Evolutionary conservation across 2,888 invertebrate genomes (phyloP).

Genomic region (Cryptus armator): DNA sequence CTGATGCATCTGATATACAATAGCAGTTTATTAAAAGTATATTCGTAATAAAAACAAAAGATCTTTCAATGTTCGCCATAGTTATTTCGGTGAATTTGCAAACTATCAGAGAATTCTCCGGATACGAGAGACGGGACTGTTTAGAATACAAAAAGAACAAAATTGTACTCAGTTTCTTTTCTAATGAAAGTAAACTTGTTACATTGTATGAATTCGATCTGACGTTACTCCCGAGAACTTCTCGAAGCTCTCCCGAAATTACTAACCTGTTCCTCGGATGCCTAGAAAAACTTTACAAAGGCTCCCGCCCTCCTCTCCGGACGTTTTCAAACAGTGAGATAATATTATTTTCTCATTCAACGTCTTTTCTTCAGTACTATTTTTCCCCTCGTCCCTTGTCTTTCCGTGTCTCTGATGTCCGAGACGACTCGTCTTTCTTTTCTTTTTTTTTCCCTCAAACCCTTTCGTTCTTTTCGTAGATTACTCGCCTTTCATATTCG

Average conservation of each 20-base stretch:
- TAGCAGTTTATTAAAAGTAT: slow-evolving; percentile 5
- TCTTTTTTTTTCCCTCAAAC: slow-evolving; percentile 15
- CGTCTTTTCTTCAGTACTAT: slow-evolving; percentile 23
- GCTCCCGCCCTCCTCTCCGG: slow-evolving; percentile 34
- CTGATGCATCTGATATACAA: slow-evolving; percentile 22
- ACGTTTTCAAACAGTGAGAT: slow-evolving; percentile 33
- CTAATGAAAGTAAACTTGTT: not conserved
- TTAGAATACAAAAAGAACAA: too few relatives aligned
- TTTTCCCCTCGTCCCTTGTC: slow-evolving; percentile 33
- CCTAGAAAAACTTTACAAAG: slow-evolving; percentile 35
- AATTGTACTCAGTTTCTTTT: too few relatives aligned
- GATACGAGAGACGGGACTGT: too few relatives aligned
- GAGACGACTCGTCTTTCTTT: slow-evolving; percentile 33
- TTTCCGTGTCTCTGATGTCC: slow-evolving; percentile 34
- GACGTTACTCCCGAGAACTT: not conserved
- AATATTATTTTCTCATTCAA: slow-evolving; percentile 68
- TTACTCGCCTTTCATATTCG: not conserved
- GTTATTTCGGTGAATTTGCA: not conserved
- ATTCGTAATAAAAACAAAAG: not conserved
- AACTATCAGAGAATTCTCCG: not conserved
- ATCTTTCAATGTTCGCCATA: not conserved
- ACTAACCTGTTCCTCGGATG: not conserved
- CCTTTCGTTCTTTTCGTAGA: not conserved
- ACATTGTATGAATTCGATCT: not conserved
- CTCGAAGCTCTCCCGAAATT: slow-evolving; percentile 36